Base-by-base conservation (phyloP, 2,888 invertebrate genomes). In the Ferdinandea cuprea region DNA sequence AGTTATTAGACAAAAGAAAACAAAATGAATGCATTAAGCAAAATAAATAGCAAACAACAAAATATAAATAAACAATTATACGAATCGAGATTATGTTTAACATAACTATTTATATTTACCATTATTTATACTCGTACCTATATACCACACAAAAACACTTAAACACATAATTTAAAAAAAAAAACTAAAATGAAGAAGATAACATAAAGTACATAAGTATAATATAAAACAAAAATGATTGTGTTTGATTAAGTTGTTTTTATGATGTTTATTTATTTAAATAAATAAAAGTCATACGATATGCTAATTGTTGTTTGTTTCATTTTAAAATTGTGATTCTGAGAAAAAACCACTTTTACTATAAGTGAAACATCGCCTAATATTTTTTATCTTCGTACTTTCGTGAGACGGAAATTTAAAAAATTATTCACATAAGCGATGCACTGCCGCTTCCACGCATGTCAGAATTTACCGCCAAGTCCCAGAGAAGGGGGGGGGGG, bases 171-270 rank as follows among this genome's bases (percentile, higher is more conserved):
- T 35, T 58, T 37, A 65, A 73, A 37, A 56, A 50, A 52, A 35
- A 42, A 52, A 69, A 30, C 61, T n/a, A 25, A 25, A 25, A 25
- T 25, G 25, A 25, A 25, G 25, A 25, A 25, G 5, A 46, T 59
- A 65, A 86, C 56, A 85, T 71, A 63, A 61, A 81, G 72, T 85
- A 88, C 76, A 37, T 72, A 80, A 59, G 69, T 37, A 66, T 58
- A n/a, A 73, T 56, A 52, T 37, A 52, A 52, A 48, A 19, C 13
- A 48, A 59, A 58, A 65, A 40, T 66, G 80, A 85, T 85, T 87
- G 88, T 87, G 87, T 87, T 87, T 88, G 86, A 87, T 85, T 81
- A 87, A 87, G 88, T 88, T 87, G 87, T 87, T 86, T 86, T 85
- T 86, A 87, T 87, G 86, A 86, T 87, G 87, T 87, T 87, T 87